Evolutionary conservation across 37 sponge, comb jelly and placozoan species (phyloP), one percentile per base, ranked within the genome.

Genomic region (Chondrilla cf. caribensis): DNA sequence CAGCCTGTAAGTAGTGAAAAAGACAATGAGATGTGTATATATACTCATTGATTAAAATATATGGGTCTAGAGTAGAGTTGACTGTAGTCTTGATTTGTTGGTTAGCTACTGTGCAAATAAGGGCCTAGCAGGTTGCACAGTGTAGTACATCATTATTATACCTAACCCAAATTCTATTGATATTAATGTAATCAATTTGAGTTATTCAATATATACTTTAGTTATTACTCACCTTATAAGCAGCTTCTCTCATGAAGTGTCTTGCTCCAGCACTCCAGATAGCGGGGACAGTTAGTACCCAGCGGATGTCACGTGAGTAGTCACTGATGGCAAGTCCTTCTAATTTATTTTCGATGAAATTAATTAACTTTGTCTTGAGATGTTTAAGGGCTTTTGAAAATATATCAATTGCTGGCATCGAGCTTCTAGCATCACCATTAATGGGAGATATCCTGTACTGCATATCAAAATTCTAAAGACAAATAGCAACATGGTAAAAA

Each of bases 211-310:
- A n/a, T n/a, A n/a, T n/a, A n/a, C n/a, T n/a, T n/a, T n/a, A n/a
- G n/a, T n/a, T n/a, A n/a, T n/a, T n/a, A n/a, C n/a, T 29, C 43
- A 79, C 79, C 58, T 79, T 1, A 33, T 58, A 55, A 15, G 79
- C 79, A 55, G 79, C 79, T 54, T 79, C 43, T 51, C 79, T 54
- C 79, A 79, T 79, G 38, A 79, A 54, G 1, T 79, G 79, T 55
- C 59, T 79, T 58, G 79, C 79, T 58, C 33, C 79, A 28, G 58
- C 29, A 28, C 11, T 79, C 79, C 79, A 79, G 79, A 79, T 79
- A 31, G 79, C 79, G 54, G 79, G 79, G 21, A 79, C 79, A 26
- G 79, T 79, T 51, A 79, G 35, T 36, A 79, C 59, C 79, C 79
- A 79, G 3, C 4, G 58, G 19, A 79, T 79, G 6, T 79, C 38